Evolutionary conservation across 2,113 vertebrate genomes (phyloP), one percentile per base, ranked within the genome.

Genomic region (Callospermophilus lateralis): DNA sequence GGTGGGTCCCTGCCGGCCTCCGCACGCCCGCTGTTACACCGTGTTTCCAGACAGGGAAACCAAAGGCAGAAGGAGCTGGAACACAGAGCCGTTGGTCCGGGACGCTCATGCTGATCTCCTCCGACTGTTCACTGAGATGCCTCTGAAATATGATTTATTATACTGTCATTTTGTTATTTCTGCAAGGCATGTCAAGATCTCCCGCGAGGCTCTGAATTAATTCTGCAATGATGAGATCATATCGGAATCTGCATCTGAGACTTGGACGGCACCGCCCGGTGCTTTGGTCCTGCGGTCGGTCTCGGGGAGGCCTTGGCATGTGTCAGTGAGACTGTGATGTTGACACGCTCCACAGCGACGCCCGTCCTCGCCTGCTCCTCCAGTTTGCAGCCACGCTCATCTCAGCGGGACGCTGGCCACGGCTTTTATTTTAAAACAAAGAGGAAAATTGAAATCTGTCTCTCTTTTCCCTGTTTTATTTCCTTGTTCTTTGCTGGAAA

Each of bases 191-290:
- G 96, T 97, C 91, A 67, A 96, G 98, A 84, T 94, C 72, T 94
- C 83, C 78, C 92, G n/a, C 20, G 48, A 92, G 78, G 89, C 85
- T 98, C 95, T 95, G 95, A 95, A 97, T 97, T 97, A 97, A 97
- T 98, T 97, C 65, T 67, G 37, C 89, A 77, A 93, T 96, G 97
- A 97, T 97, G 97, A 98, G 95, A 97, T 97, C 88, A 42, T 9
- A 77, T 95, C 61, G 92, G 51, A 93, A 76, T 91, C n/a, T 8
- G 20, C n/a, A 93, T 72, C 48, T 67, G 67, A 96, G 70, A 5
- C 39, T 77, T 79, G 73, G 93, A 76, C 32, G 67, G 28, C 77
- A 13, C 5, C 80, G 51, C 65, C 74, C 19, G 3, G 32, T 1
- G 15, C 9, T 67, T 97, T 68, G 81, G 28, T 77, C n/a, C 24